Conservation (phyloP, 2,888 invertebrate genomes). For the Nemapogon koenigi region DNA sequence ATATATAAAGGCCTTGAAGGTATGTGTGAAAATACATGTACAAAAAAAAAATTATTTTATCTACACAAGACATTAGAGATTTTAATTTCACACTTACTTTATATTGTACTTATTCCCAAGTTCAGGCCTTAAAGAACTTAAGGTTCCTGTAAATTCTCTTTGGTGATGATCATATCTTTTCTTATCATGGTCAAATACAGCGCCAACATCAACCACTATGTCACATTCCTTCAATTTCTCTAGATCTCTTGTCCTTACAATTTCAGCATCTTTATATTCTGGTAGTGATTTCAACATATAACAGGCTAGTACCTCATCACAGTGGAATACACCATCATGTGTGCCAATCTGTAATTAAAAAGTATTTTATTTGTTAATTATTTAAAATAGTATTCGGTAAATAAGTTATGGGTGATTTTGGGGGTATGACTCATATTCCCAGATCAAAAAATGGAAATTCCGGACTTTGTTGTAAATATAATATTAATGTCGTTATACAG, state of each 20-base stretch:
- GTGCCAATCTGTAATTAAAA: slow-evolving; percentile 67
- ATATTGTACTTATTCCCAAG: slow-evolving; percentile 66
- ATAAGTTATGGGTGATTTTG: too few relatives aligned
- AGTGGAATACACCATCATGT: slow-evolving; percentile 87
- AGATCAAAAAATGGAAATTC: too few relatives aligned
- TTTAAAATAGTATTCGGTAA: too few relatives aligned
- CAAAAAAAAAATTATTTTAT: too few relatives aligned
- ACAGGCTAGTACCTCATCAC: slow-evolving; percentile 95
- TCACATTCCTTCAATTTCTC: slow-evolving; percentile 80
- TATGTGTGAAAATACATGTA: too few relatives aligned
- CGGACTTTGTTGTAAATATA: too few relatives aligned
- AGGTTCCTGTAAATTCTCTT: slow-evolving; percentile 71
- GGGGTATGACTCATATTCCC: too few relatives aligned
- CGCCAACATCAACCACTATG: slow-evolving; percentile 95
- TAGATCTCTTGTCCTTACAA: slow-evolving; percentile 72
- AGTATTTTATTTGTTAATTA: too few relatives aligned
- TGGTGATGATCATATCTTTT: slow-evolving; percentile 96
- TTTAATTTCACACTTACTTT: too few relatives aligned
- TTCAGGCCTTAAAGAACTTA: slow-evolving; percentile 70
- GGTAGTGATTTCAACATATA: slow-evolving; percentile 86
- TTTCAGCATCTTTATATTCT: slow-evolving; percentile 79
- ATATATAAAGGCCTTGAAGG: too few relatives aligned
- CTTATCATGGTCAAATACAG: slow-evolving; percentile 76
- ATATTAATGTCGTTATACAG: too few relatives aligned
- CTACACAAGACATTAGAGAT: too few relatives aligned